Base-by-base conservation (phyloP, 2,888 invertebrate species). In the Lepidochitona cinerea region DNA sequence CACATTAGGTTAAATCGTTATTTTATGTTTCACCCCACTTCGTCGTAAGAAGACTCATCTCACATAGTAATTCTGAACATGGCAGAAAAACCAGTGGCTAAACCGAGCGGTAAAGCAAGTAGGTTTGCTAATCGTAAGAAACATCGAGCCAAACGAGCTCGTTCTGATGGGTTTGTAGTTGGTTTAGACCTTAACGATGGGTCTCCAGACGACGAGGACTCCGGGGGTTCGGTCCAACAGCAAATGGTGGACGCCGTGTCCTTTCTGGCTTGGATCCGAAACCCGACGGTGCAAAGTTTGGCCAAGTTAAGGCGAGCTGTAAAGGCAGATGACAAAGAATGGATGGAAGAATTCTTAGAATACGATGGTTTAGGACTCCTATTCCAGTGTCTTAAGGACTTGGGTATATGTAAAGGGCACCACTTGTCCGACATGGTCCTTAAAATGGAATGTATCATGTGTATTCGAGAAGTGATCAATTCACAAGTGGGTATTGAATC, bases 401-500 rank as follows among this genome's bases (percentile, higher is more conserved):
- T 87, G 1, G 79, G 83, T 68, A 77, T 78, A 33, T 80, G 80
- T 32, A 81, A 83, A 33, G 82, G 83, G 9, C 80, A 78, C 23
- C 85, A 85, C 75, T 73, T 87, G 41, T 84, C 84, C 14, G 87
- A 87, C 71, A 85, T 87, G 86, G 87, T 87, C 14, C 79, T 87
- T 18, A 75, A 90, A 76, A 83, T 92, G 80, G 91, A 91, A 75
- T 91, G 91, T 79, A 89, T 91, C 12, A 87, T 87, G 71, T 92
- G 92, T 80, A 84, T 92, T 59, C 82, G 91, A 53, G 90, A 91
- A 37, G 91, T 92, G 41, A 89, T 92, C 80, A 92, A 92, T 81
- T 91, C 91, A 1, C 86, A 88, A 74, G 87, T 88, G 7, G 92
- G 92, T 7, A 85, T 92, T 49, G 89, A 91, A 70, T 90, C 90